Base-by-base conservation (phyloP, 2,888 invertebrate species). In the Eilema depressum region DNA sequence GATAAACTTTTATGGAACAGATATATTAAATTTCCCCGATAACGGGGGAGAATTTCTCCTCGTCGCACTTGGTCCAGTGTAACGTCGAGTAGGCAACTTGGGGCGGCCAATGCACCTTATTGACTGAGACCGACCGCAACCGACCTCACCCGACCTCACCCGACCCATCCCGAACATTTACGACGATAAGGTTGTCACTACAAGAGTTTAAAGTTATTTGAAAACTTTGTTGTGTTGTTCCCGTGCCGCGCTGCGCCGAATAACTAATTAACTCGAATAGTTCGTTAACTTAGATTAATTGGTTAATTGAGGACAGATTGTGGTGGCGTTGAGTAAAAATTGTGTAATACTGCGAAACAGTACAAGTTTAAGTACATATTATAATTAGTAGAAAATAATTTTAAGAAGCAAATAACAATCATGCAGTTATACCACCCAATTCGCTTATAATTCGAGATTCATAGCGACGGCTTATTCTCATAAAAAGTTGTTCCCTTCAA, bases 401-500 rank as follows among this genome's bases (percentile, higher is more conserved):
- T 8, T 57, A 56, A 65, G 17, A 68, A 62, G 66, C 64, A 63
- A 30, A 65, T 78, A 71, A 73, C 60, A 66, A 64, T 72, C 64
- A 72, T 74, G 72, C 74, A 74, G 69, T 71, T 69, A 71, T 69
- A 62, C 71, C 75, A 86, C 87, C 85, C 88, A 88, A 92, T 91
- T 90, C 91, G 91, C 90, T 93, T 93, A 93, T 93, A 93, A 95
- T 95, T 95, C 90, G 91, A 94, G 93, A 94, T 95, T 94, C 95
- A 95, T 95, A 94, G 91, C 91, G 87, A 92, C 92, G 89, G 94
- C 93, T 95, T 93, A 94, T 93, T 94, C 94, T 93, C 95, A 94
- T 94, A 95, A 95, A 95, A 95, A 95, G 92, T 94, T 94, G 93
- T 94, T 94, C 94, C 94, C 94, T 94, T 93, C 92, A 93, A 95